Evolutionary conservation across 2,797 vertebrate species (phyloP).

Genomic region (Fratercula arctica): DNA sequence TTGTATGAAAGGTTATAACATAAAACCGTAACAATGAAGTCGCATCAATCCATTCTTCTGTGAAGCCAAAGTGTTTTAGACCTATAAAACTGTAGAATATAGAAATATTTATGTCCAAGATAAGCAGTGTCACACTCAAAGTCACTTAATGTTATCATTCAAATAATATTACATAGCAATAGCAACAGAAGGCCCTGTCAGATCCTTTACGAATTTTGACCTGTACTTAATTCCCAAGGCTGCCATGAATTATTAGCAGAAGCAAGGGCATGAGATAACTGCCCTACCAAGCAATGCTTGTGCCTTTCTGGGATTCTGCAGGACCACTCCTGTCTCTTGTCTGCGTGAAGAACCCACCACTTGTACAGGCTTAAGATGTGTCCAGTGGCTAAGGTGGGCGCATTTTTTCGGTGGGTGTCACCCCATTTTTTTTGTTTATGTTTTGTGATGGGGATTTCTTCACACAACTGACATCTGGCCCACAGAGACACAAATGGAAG

Average conservation of each 20-base stretch:
- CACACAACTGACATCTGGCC: neutral
- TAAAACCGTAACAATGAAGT: neutral
- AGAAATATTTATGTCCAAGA: neutral
- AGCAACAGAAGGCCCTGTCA: neutral
- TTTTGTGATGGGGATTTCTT: neutral
- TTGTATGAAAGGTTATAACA: neutral
- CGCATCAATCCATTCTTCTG: neutral
- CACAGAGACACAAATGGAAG: neutral
- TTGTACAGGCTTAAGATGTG: too few species aligned
- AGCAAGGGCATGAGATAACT: neutral
- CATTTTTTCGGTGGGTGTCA: neutral
- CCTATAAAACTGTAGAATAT: neutral
- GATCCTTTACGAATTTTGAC: neutral
- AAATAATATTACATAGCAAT: neutral
- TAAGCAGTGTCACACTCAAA: neutral
- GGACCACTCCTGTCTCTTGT: neutral
- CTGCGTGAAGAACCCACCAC: neutral
- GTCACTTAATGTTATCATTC: neutral
- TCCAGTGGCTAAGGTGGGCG: neutral
- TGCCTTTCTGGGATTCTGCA: neutral
- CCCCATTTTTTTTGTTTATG: neutral
- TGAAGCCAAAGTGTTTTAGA: neutral
- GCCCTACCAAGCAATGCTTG: neutral
- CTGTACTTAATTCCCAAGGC: neutral
- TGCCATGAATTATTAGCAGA: neutral